These are phyloP conservation scores for Caranx ignobilis DNA, from an alignment of 2,113 vertebrate genomes.

Conservation along the genomic window DNA sequence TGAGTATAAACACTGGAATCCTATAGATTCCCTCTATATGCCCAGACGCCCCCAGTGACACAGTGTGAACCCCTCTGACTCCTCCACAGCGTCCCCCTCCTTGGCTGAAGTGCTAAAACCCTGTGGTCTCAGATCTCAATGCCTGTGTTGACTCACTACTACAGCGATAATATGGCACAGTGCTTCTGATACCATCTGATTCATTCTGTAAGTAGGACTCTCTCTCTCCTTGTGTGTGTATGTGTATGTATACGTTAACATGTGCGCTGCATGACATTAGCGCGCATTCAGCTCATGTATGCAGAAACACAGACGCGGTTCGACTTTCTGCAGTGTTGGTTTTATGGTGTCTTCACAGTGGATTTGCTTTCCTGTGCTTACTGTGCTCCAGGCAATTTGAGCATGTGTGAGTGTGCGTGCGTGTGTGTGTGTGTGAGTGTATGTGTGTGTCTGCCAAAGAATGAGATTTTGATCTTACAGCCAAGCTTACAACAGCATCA, in stretches of 20 bases:
- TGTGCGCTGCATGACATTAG: slow-evolving; percentile 57
- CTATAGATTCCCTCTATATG: slow-evolving; percentile 32
- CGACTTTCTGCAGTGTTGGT: slow-evolving; percentile 65
- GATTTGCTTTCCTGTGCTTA: slow-evolving; percentile 75
- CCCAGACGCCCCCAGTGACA: slow-evolving; percentile 45
- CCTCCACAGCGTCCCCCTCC: slow-evolving; percentile 8
- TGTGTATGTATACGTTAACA: slow-evolving; percentile 42
- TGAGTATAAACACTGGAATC: slow-evolving; percentile 58
- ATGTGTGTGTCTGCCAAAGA: slow-evolving; percentile 60
- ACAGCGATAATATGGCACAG: slow-evolving; percentile 69
- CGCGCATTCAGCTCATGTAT: slow-evolving; percentile 40
- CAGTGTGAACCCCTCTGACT: slow-evolving; percentile 60
- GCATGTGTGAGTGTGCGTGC: slow-evolving; percentile 28
- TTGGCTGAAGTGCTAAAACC: slow-evolving; percentile 61
- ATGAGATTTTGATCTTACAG: slow-evolving; percentile 78
- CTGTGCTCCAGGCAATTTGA: slow-evolving; percentile 70
- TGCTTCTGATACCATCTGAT: slow-evolving; percentile 75
- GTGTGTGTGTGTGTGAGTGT: slow-evolving; percentile 26
- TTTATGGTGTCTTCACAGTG: slow-evolving; percentile 68
- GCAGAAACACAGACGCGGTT: slow-evolving; percentile 43
- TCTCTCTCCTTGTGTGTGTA: slow-evolving; percentile 29
- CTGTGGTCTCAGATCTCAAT: slow-evolving; percentile 63
- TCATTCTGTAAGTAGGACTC: slow-evolving; percentile 83
- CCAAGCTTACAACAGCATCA: slow-evolving; percentile 77
- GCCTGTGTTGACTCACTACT: slow-evolving; percentile 72